Evolutionary conservation across 2,888 invertebrate species (phyloP), one percentile per base, ranked within the genome.

Genomic region (Drosophila buzzatii): DNA sequence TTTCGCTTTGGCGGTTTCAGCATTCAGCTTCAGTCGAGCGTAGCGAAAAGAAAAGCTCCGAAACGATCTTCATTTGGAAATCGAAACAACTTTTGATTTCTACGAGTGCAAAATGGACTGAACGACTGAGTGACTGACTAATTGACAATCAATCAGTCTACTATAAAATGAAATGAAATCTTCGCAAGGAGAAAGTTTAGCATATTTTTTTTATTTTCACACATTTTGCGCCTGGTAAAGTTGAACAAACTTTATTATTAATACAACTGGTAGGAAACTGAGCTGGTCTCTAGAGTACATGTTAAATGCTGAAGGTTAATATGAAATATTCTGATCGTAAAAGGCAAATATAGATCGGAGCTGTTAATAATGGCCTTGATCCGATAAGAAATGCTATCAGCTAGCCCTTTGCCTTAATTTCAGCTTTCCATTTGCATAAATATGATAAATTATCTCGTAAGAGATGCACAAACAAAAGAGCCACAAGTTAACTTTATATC

Each of bases 131-230:
- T 33, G 33, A 75, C 64, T 47, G 58, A 52, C 49, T 68, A 61
- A 61, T 37, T 74, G 65, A 51, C 45, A 47, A 65, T 57, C 61
- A 78, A 77, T 63, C 49, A 56, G 37, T 37, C 37, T 37, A 6
- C 23, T 33, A 57, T 44, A 39, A 67, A 64, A 63, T 53, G 61
- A 59, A 67, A 69, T 57, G 62, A 78, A 75, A 81, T 78, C 70
- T 64, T 73, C 60, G 55, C 58, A 63, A 51, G 70, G 82, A 79
- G 84, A 85, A 87, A 85, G 87, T 75, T 73, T 78, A 84, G 76
- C 81, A 87, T 73, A 70, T 73, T 63, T 69, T 65, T 58, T 14
- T 23, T 45, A 23, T 23, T 45, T 44, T 1, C 42, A 64, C 66
- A 58, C 47, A 41, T 47, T 73, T 69, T 63, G 77, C 76, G 77